A percentile compares a stretch with the other conserved stretches of the same genome.
phyloP scores from a whole-genome alignment of 2,113 vertebrate species.

The Thunnus thynnus region DNA sequence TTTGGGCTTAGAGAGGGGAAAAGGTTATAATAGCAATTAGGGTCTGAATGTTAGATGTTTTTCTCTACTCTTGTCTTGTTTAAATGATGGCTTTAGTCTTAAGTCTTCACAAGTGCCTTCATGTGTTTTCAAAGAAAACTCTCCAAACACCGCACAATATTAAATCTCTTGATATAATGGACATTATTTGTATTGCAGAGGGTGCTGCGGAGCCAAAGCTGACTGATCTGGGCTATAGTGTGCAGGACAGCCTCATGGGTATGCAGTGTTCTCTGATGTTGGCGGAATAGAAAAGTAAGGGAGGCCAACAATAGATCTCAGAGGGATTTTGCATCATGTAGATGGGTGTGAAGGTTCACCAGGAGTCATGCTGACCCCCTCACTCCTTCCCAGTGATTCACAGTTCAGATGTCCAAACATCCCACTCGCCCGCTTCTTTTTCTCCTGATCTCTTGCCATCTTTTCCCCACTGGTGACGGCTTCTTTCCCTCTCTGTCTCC shows the following conservation, averaged over 20 bases:
- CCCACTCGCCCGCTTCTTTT: slow-evolving; percentile 49
- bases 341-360: slow-evolving; percentile 57
- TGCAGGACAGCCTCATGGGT: slow-evolving; percentile 47
- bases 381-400: slow-evolving; percentile 51
- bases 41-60: slow-evolving; percentile 9
- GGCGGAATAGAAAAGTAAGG: slow-evolving; percentile 28
- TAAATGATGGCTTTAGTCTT: slow-evolving; percentile 12
- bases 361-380: slow-evolving; percentile 29
- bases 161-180: slow-evolving; percentile 37
- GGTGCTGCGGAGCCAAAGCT: slow-evolving; percentile 31
- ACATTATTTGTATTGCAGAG: slow-evolving; percentile 50
- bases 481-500: slow-evolving; percentile 60
- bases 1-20: not conserved
- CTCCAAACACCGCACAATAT: slow-evolving; percentile 44
- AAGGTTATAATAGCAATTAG: slow-evolving; percentile 12
- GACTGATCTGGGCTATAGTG: slow-evolving; percentile 42
- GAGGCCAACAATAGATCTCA: slow-evolving; percentile 46
- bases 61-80: slow-evolving; percentile 11
- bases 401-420: slow-evolving; percentile 49
- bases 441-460: slow-evolving; percentile 65
- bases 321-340: slow-evolving; percentile 45
- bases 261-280: slow-evolving; percentile 40
- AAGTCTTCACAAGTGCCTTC: slow-evolving; percentile 16
- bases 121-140: slow-evolving; percentile 63
- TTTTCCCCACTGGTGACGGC: slow-evolving; percentile 35